Base-by-base conservation (phyloP, 2,888 invertebrate genomes). In the Celastrina argiolus region DNA sequence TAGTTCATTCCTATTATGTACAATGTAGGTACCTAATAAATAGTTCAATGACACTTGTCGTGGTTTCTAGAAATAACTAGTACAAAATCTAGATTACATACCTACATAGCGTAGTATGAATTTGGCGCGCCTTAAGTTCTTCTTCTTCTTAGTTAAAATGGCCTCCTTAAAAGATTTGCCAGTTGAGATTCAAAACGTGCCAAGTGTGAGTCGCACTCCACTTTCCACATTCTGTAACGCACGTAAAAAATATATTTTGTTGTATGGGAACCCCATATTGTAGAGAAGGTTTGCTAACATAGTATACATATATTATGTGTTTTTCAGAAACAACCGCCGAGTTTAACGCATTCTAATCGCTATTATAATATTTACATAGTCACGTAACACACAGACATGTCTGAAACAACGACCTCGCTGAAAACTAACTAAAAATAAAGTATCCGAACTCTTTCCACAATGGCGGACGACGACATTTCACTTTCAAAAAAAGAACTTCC, bases 321-420 rank as follows among this genome's bases (percentile, higher is more conserved):
- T 59, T 34, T 16, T 22, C 18, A 16, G 18, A 36, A 16, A 31
- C 59, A 18, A 31, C 8, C 59, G 16, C 16, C 31, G 14, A n/a
- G 36, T 16, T 3, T 34, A 16, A 31, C 14, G 28, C n/a, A 45
- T 45, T 59, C 16, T 16, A 18, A 31, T 59, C 59, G 7, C 36
- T 59, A 59, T 16, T 45, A 51, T 5, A 36, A 36, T 36, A 36
- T 58, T 58, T 36, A 59, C 59, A 31, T n/a, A 22, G n/a, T 63
- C 42, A 67, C 51, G 67, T 16, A 31, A 41, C 39, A 31, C 67
- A 39, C 45, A 56, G 22, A 59, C 31, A 36, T 16, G n/a, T 16
- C 16, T 45, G 64, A 69, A 70, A 70, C 69, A 67, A 69, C 66
- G 69, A 67, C 66, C 69, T 70, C 70, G 70, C 39, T 51, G 66